Conservation (phyloP, 2,888 invertebrate species). For the Neoaliturus tenellus region DNA sequence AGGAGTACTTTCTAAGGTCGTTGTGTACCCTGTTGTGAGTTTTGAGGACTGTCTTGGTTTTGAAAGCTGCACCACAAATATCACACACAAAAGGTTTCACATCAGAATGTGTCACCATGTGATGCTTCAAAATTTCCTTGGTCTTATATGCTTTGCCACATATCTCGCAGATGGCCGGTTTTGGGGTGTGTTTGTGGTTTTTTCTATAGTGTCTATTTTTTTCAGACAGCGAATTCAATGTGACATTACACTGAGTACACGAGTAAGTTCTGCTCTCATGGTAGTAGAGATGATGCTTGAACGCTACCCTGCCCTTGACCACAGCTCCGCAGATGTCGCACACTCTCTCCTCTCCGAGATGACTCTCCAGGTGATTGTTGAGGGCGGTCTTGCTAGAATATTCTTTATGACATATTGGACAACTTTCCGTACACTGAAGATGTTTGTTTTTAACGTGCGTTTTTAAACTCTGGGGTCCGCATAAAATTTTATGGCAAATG, state of each 20-base stretch:
- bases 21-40: constrained; percentile 46
- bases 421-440: neutral
- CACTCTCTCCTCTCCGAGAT: neutral
- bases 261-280: neutral
- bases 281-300: constrained; percentile 4
- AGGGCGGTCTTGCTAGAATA: neutral
- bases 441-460: constrained; percentile 19
- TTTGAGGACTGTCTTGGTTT: neutral
- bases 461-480: neutral
- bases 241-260: constrained; percentile 19
- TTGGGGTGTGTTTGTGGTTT: neutral
- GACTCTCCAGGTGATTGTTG: neutral
- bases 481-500: constrained; percentile 17
- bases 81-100: neutral
- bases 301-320: neutral
- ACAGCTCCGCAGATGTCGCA: constrained; percentile 35
- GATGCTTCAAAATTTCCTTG: neutral
- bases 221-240: neutral
- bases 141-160: constrained; percentile 36
- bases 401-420: constrained; percentile 8
- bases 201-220: neutral
- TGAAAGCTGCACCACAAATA: constrained; percentile 30
- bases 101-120: constrained; percentile 15
- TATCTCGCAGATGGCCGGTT: constrained; percentile 9
- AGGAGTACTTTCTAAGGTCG: neutral